A percentile compares a stretch with the other conserved stretches of the same genome.
Evolutionary conservation across 2,113 vertebrate species (phyloP).

Genomic region (Zapus hudsonius): DNA sequence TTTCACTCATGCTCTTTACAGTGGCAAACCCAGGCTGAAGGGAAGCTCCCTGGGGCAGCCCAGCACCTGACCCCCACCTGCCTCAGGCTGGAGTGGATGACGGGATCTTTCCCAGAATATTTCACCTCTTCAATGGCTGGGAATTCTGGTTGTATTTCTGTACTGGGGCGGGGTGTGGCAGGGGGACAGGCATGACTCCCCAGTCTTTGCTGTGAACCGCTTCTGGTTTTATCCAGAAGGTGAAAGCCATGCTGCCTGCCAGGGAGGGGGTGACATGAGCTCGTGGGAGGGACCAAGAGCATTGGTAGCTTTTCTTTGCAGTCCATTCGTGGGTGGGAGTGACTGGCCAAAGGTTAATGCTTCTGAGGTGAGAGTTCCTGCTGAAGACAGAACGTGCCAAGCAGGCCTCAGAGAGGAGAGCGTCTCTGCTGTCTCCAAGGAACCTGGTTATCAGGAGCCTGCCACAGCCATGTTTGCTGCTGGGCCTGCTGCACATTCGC

Average conservation of each 20-base stretch:
- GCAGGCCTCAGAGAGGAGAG: neutral
- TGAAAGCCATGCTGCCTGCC: neutral
- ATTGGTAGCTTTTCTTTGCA: neutral
- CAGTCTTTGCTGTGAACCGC: neutral
- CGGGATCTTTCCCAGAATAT: neutral
- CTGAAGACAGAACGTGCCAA: too few species aligned
- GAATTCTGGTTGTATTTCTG: neutral
- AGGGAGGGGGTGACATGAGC: neutral
- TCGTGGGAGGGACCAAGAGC: too few species aligned
- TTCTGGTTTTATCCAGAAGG: neutral
- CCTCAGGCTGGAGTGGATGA: neutral
- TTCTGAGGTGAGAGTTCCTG: neutral
- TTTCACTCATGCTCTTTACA: accelerated
- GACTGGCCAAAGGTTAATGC: neutral
- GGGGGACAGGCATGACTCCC: too few species aligned
- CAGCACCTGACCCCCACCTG: neutral
- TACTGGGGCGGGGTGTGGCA: too few species aligned
- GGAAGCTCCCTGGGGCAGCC: too few species aligned
- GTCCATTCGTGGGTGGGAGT: accelerated
- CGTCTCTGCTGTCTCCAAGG: accelerated
- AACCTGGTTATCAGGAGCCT: too few species aligned
- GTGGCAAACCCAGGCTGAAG: too few species aligned
- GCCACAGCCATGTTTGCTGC: accelerated
- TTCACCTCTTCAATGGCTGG: accelerated
- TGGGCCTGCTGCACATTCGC: accelerated